Evolutionary conservation across 2,797 vertebrate species (phyloP), one percentile per base, ranked within the genome.

Genomic region (Luscinia megarhynchos): DNA sequence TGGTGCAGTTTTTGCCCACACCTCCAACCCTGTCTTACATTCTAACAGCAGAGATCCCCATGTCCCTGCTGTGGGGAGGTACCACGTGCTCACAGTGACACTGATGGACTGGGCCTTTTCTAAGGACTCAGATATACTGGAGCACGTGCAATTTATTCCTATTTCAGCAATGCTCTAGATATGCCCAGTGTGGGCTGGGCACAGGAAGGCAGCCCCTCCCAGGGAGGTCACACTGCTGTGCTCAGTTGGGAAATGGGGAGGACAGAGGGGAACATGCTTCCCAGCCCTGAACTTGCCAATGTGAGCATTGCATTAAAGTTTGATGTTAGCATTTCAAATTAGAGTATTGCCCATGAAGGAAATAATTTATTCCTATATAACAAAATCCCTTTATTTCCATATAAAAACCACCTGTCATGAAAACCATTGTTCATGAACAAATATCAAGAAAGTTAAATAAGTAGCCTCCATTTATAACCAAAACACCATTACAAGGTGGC

Each of bases 81-180:
- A 2, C 32, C 1, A 2, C 4, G 1, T 3, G 1, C 62, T 90
- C 55, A 43, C 72, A 81, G 38, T 10, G 6, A 7, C 23, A 15
- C 50, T 57, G 48, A 12, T 26, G 66, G 50, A 9, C 36, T 29
- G 62, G 61, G 34, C 40, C 41, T 77, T 69, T 84, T 50, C 43
- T 57, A 15, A 51, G 46, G 45, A 9, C 38, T 75, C 46, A 55
- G 38, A 36, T 73, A 36, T 36, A 15, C 70, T 40, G 46, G 15
- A 55, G 69, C 32, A 41, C 0, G 0, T 64, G 45, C 20, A 15
- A 13, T 53, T 74, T 41, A 40, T 74, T 89, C 30, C 50, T 63
- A 1, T 43, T 59, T 77, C 22, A 63, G 30, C 79, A 59, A 16
- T 36, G 45, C n/a, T 54, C 20, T 10, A 11, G 17, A 5, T 30